Evolutionary conservation across 2,888 invertebrate species (phyloP).

Genomic region (Athalia circularis): DNA sequence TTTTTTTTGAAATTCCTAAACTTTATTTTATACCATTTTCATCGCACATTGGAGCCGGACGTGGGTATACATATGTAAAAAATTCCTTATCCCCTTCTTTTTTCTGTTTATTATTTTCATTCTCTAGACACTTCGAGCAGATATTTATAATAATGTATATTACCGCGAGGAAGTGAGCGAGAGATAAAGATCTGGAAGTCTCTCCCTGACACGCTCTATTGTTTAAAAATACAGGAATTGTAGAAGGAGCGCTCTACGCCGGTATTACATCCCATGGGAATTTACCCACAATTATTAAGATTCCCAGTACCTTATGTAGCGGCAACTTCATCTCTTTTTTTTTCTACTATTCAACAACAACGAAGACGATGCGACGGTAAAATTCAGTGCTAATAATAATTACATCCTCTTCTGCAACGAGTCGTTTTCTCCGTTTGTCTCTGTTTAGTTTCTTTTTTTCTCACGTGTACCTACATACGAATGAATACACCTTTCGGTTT

Average conservation of each 20-base stretch:
- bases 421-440: neutral
- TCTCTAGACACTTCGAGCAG: neutral
- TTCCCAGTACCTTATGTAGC: neutral
- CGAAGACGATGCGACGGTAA: constrained; percentile 54
- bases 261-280: constrained; percentile 68
- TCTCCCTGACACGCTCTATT: constrained; percentile 30
- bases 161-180: constrained; percentile 31
- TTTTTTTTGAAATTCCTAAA: too few relatives aligned
- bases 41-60: neutral
- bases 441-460: neutral
- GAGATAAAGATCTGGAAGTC: neutral
- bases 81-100: too few relatives aligned
- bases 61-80: neutral
- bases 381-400: constrained; percentile 68
- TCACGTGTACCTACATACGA: neutral
- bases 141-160: neutral
- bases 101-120: neutral
- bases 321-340: neutral
- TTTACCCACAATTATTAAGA: constrained; percentile 73
- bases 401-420: constrained; percentile 60
- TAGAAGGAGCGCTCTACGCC: constrained; percentile 7
- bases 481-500: neutral
- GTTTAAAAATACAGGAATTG: neutral
- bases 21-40: too few relatives aligned
- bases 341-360: constrained; percentile 62